Evolutionary conservation across 2,113 vertebrate species (phyloP), one percentile per base, ranked within the genome.

Genomic region (Butorides virescens): DNA sequence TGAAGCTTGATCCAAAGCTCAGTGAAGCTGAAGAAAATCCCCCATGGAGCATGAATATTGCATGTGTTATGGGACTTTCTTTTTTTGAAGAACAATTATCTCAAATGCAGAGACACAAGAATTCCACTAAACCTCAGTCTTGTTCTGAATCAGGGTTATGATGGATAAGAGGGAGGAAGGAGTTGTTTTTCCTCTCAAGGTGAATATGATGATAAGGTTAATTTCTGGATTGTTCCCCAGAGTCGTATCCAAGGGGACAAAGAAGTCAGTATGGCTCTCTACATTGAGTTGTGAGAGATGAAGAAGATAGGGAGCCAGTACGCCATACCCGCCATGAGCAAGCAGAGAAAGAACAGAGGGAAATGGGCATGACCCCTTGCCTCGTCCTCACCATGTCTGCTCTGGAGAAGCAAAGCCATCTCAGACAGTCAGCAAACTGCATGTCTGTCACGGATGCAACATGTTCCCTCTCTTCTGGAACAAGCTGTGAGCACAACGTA

Each of bases 1-100:
- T 21, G 63, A 86, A 86, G 67, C 78, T 76, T 88, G 80, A 82
- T 66, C 22, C 50, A 71, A 86, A 92, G 71, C 63, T 88, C 42
- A 73, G 78, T 73, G 85, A 95, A 93, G 85, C 88, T 90, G 77
- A 94, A 91, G 86, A 94, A 91, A 91, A 62, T 77, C 32, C 20
- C 63, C 55, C 67, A n/a, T 15, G 10, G 20, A 77, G 59, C 21
- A 55, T 86, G 30, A 95, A 93, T 93, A 66, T 37, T 96, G 29
- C 23, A 72, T 80, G 47, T 63, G 37, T 70, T 88, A 22, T 30
- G 59, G 30, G 82, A 83, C 36, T 82, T 85, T 0, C 0, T 58
- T 47, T 49, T 93, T 65, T 46, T 87, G 13, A 56, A 82, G 36
- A 72, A 58, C 17, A 74, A 29, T 90, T 92, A 58, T 62, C 37